A percentile compares a stretch with the other conserved stretches of the same genome.
phyloP scores from a whole-genome alignment of 1,140 invertebrate species.

The Delia radicum region DNA sequence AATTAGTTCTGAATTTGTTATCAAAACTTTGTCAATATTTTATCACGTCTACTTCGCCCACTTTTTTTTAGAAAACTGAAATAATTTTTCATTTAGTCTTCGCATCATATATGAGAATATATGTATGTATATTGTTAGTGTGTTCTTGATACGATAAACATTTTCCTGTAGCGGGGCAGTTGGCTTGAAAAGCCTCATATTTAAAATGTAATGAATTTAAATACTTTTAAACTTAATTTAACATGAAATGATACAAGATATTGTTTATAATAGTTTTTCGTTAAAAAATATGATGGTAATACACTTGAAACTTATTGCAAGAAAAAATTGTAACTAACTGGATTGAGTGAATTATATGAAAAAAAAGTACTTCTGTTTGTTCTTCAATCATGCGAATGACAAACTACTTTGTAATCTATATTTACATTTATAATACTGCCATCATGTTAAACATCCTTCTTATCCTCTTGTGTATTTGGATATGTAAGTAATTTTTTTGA shows the following conservation, averaged over 20 bases:
- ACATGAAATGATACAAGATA: background rate
- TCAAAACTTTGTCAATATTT: no score
- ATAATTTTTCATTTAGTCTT: no score
- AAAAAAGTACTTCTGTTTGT: background rate
- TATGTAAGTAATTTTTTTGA: background rate
- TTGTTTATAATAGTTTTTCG: background rate
- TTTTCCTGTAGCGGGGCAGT: no score
- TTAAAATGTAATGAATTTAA: no score
- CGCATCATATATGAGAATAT: no score
- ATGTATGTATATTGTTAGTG: no score
- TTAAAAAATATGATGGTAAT: background rate
- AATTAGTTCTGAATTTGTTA: no score
- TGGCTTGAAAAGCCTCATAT: no score
- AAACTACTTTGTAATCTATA: background rate
- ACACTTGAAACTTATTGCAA: background rate
- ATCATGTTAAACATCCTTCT: background rate
- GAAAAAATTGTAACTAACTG: background rate
- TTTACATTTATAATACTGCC: background rate
- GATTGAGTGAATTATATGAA: background rate
- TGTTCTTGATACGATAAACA: no score
- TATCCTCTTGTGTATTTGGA: background rate
- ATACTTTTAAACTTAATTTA: no score
- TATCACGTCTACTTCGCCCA: no score
- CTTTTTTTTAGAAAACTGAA: no score
- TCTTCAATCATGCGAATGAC: background rate